Conservation (phyloP, 1,140 invertebrate species). For the Zaprionus tsacasi region DNA sequence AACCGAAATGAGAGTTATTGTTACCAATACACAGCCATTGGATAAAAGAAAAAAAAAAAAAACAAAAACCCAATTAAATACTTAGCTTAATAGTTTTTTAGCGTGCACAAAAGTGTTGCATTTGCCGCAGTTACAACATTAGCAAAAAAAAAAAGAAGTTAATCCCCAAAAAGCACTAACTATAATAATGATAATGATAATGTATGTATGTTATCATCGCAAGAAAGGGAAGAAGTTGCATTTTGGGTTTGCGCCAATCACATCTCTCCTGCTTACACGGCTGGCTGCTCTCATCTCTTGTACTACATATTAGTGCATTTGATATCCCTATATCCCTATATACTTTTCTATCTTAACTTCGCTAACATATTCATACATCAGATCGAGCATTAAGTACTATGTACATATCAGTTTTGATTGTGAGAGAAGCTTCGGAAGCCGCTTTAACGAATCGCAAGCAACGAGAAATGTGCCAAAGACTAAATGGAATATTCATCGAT, state of each 20-base stretch:
- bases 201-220: not conserved
- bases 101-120: slow-evolving; percentile 35
- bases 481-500: slow-evolving; percentile 42
- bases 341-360: slow-evolving; percentile 11
- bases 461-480: slow-evolving; percentile 57
- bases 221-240: not conserved
- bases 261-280: slow-evolving; percentile 6
- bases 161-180: not conserved
- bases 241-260: not conserved
- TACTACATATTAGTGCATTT: not conserved
- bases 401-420: slow-evolving; percentile 56
- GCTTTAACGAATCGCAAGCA: slow-evolving; percentile 11
- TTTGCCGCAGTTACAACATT: slow-evolving; percentile 32
- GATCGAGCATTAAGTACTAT: slow-evolving; percentile 28
- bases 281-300: slow-evolving; percentile 3
- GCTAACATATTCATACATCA: slow-evolving; percentile 16
- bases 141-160: not conserved
- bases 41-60: not conserved
- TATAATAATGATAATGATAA: not conserved
- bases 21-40: slow-evolving; percentile 20
- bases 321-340: not conserved
- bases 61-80: slow-evolving; percentile 32
- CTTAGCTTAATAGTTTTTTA: slow-evolving; percentile 40
- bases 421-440: slow-evolving; percentile 16
- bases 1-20: slow-evolving; percentile 38